Evolutionary conservation across 2,797 vertebrate genomes (phyloP), one percentile per base, ranked within the genome.

Genomic region (Muscicapa comitata): DNA sequence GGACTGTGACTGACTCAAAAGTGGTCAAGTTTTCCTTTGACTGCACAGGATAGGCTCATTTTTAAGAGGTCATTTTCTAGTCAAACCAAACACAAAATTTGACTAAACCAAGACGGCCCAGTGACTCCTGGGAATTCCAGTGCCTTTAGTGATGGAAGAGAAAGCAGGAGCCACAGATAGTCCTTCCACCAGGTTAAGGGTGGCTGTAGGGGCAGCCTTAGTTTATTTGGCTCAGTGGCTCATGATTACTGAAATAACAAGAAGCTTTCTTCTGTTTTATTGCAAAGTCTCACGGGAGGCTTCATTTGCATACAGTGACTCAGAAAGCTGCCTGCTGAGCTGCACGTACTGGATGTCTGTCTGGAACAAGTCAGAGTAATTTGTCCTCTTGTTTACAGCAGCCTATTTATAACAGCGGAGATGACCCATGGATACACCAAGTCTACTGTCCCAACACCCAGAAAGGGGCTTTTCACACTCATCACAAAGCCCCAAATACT

Each of bases 221-320:
- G 91, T 82, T 92, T 92, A 82, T 58, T 86, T 71, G 80, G 61
- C 81, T 93, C 80, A 63, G 78, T 45, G 65, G 80, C 58, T 95
- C 76, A 53, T 4, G 9, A 83, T 79, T 77, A 91, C 88, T 61
- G 78, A 91, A 94, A 93, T 67, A 97, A 96, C 45, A 95, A 96
- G 81, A 85, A 88, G 81, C 93, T 94, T 97, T 96, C 91, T 94
- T 95, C 82, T 75, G 19, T 91, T 93, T 88, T 84, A 88, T 95
- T 25, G 76, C 93, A 81, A 87, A 74, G 95, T 96, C 96, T 95
- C 96, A 74, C 0, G 91, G 96, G 97, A 97, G 87, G 57, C 91
- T 92, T 88, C 80, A 94, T 97, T 91, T 97, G 96, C 96, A 97
- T 96, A 95, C 91, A 95, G 94, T 97, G 96, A 97, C 94, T 97